Evolutionary conservation across 2,797 vertebrate species (phyloP).

Genomic region (Phyllotis vaccarum): DNA sequence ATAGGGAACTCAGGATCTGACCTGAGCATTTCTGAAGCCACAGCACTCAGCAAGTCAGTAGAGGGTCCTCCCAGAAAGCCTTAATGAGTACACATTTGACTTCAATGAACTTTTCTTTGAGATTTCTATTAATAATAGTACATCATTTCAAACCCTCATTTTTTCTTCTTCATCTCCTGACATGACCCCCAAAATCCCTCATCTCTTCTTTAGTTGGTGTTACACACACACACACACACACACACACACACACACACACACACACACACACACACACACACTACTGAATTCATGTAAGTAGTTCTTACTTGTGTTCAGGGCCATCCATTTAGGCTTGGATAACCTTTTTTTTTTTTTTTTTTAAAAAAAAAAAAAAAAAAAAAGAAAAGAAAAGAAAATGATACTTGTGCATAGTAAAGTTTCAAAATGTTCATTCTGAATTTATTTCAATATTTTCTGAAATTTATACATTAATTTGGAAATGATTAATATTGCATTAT

Average conservation of each 20-base stretch:
- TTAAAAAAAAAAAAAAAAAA: too few species aligned
- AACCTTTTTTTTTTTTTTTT: neutral
- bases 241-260: neutral
- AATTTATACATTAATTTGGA: neutral
- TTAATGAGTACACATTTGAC: neutral
- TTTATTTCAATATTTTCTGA: neutral
- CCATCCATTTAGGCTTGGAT: neutral
- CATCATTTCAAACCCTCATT: neutral
- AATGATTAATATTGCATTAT: neutral
- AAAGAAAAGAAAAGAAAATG: too few species aligned
- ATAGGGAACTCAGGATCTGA: neutral
- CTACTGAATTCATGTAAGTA: neutral
- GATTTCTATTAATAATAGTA: neutral
- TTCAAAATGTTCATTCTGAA: constrained; percentile 8
- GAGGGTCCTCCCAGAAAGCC: neutral
- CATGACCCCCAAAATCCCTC: neutral
- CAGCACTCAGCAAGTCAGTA: neutral
- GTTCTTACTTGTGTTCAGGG: neutral
- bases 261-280: neutral
- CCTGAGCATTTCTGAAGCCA: neutral
- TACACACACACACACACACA: neutral
- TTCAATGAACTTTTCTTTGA: neutral
- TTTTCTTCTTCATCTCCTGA: neutral
- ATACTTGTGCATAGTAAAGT: neutral
- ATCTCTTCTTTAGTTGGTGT: neutral